Evolutionary conservation across 2,888 invertebrate genomes (phyloP), one percentile per base, ranked within the genome.

Genomic region (Apotomis turbidana): DNA sequence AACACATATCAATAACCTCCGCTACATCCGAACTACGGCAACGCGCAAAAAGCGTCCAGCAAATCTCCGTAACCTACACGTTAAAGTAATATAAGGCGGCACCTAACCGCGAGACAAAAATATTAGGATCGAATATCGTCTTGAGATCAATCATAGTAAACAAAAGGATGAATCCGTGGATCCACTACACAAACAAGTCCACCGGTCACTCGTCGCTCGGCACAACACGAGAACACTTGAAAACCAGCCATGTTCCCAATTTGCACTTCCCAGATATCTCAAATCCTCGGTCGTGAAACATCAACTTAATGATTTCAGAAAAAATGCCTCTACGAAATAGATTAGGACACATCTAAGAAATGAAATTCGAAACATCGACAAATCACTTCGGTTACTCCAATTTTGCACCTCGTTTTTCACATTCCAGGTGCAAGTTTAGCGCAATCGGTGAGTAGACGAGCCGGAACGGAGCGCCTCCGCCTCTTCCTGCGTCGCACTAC

Each of bases 101-200:
- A 84, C 87, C 81, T 84, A 83, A 78, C 81, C 79, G 80, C 86
- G 85, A 87, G 83, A 88, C 86, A 87, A 85, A 85, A 87, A 86
- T 80, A 87, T 87, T 90, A 91, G 90, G 91, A 91, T 89, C 91
- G 91, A 92, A 91, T 89, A 91, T 90, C 89, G 89, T 90, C 87
- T 89, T 93, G 93, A 93, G 93, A 93, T 93, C 93, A 93, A 89
- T 90, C 87, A 85, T 87, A 89, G 88, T 87, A 84, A 86, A 85
- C 86, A 87, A 86, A 85, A 82, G 85, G 82, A 79, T 77, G 85
- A 78, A 85, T 83, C 85, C 78, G 78, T 38, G 71, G 83, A 86
- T 83, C 85, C 86, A 85, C 83, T 85, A 82, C 78, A 81, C 81
- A 80, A 85, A 87, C 85, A 85, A 84, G 80, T 80, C 80, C 81